Conservation (phyloP, 2,113 vertebrate genomes). For the Gila orcuttii region DNA sequence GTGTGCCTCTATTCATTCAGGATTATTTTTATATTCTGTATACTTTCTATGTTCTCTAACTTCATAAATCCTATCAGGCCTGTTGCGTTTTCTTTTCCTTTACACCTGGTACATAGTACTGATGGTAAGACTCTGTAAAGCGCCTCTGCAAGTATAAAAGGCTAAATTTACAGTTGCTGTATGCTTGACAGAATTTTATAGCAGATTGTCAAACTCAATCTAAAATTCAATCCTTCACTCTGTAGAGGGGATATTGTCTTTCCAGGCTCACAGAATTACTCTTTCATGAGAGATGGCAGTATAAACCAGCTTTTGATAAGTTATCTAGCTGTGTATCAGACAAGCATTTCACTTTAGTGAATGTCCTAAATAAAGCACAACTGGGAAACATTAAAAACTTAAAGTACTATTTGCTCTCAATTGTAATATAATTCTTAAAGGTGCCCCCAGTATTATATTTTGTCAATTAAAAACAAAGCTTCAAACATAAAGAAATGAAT, state of each 20-base stretch:
- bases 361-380: background rate
- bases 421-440: too few species aligned
- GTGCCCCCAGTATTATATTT: background rate
- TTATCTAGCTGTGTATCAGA: background rate
- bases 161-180: constrained; percentile 41
- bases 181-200: constrained; percentile 39
- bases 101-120: constrained; percentile 17
- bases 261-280: constrained; percentile 19
- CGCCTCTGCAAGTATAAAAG: constrained; percentile 31
- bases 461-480: background rate
- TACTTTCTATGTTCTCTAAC: constrained; percentile 7
- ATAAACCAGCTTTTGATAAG: constrained; percentile 16
- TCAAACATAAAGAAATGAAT: background rate
- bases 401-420: background rate
- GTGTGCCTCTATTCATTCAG: background rate
- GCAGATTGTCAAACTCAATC: constrained; percentile 43
- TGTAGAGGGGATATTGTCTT: constrained; percentile 35
- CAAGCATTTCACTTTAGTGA: background rate
- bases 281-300: constrained; percentile 13
- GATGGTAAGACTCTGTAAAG: constrained; percentile 26
- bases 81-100: constrained; percentile 9
- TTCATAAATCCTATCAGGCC: constrained; percentile 32
- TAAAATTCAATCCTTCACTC: constrained; percentile 19
- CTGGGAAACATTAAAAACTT: background rate
- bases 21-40: constrained; percentile 20